These are phyloP conservation scores for Galleria mellonella DNA, from an alignment of 1,140 invertebrate genomes.

Conservation along the genomic window DNA sequence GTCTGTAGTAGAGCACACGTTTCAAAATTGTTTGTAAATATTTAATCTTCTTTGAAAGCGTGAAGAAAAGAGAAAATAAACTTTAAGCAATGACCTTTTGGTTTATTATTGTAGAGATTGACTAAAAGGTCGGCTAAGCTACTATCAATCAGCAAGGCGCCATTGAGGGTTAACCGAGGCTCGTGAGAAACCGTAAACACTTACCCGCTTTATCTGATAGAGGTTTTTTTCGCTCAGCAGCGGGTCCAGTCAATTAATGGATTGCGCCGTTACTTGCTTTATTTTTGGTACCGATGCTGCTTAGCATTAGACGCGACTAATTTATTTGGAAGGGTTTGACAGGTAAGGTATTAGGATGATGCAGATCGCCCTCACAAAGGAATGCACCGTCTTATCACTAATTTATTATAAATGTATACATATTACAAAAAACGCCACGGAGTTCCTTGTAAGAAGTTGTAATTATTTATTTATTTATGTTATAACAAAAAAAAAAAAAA, in stretches of 20 bases:
- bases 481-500: conserved; percentile 8
- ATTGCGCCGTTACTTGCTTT: conserved; percentile 69
- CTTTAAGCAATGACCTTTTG: background rate
- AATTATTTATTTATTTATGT: background rate
- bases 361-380: conserved; percentile 23
- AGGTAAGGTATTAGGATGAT: conserved; percentile 49
- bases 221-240: conserved; percentile 60
- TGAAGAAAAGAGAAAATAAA: conserved; percentile 7
- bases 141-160: conserved; percentile 71
- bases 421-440: no score
- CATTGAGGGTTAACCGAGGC: conserved; percentile 65
- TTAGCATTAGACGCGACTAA: conserved; percentile 57
- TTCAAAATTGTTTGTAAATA: conserved; percentile 15
- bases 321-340: conserved; percentile 65
- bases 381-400: conserved; percentile 26
- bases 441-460: conserved; percentile 4
- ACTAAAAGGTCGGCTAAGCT: conserved; percentile 45
- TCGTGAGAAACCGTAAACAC: conserved; percentile 73
- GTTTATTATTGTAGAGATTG: no score
- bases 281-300: conserved; percentile 56
- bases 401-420: conserved; percentile 22
- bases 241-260: conserved; percentile 70
- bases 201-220: conserved; percentile 70
- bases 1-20: conserved; percentile 11
- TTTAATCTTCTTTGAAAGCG: conserved; percentile 11